A percentile compares a stretch with the other conserved stretches of the same genome.
Evolutionary conservation across 2,113 vertebrate genomes (phyloP).

Genomic region (Miniopterus natalensis): DNA sequence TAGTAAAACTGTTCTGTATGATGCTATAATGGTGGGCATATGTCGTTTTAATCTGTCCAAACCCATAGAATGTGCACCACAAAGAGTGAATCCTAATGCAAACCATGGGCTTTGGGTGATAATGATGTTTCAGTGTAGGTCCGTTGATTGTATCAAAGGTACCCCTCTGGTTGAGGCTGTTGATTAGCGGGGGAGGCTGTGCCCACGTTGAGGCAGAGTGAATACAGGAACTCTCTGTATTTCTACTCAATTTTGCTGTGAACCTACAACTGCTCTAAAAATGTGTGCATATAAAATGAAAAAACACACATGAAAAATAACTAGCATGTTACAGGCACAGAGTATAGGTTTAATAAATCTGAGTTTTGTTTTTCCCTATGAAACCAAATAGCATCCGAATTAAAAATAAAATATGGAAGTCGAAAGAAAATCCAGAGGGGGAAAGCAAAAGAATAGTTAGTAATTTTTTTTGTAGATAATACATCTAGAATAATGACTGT

Average conservation of each 20-base stretch:
- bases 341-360: neutral
- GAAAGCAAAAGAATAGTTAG: neutral
- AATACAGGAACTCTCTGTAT: neutral
- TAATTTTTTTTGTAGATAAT: neutral
- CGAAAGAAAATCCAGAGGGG: neutral
- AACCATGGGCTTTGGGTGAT: neutral
- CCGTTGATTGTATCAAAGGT: neutral
- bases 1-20: neutral
- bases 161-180: neutral
- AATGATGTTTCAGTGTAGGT: neutral
- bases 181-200: neutral
- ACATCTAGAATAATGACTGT: neutral
- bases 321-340: neutral
- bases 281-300: neutral
- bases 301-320: neutral
- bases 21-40: neutral
- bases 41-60: neutral
- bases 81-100: neutral
- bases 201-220: fast-evolving
- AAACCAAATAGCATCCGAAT: neutral
- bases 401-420: conserved; percentile 32
- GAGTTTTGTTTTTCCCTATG: conserved; percentile 20
- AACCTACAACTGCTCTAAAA: neutral
- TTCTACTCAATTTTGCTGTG: neutral
- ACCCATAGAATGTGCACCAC: neutral